These are phyloP conservation scores for Anagrus nilaparvatae DNA, from an alignment of 1,140 invertebrate species.

Conservation along the genomic window DNA sequence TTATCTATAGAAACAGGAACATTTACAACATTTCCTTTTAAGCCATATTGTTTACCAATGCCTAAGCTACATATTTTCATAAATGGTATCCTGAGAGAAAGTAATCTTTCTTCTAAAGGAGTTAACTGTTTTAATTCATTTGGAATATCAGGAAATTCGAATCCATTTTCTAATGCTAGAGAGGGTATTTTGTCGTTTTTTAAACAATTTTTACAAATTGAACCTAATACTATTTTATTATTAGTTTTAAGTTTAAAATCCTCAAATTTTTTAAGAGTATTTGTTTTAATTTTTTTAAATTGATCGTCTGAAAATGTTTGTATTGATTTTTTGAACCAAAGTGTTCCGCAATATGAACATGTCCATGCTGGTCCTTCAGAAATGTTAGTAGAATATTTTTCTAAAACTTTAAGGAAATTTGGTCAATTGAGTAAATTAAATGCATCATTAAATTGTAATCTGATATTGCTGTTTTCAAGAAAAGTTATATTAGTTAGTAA, in stretches of 20 bases:
- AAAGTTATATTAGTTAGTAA: no score
- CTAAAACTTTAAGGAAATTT: not conserved
- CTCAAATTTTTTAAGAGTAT: not conserved
- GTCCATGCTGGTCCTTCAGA: not conserved
- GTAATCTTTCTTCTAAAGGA: constrained; percentile 10
- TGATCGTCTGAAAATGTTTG: not conserved
- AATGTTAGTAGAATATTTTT: not conserved
- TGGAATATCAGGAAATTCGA: not conserved
- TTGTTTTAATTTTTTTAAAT: not conserved
- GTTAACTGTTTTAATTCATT: not conserved
- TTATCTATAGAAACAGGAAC: constrained; percentile 5
- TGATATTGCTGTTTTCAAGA: no score
- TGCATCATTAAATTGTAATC: no score
- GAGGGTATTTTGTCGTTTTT: not conserved
- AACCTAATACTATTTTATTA: not conserved
- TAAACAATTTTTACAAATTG: not conserved
- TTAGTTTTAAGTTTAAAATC: not conserved
- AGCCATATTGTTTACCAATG: constrained; percentile 13
- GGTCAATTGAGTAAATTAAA: not conserved
- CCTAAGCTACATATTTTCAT: constrained; percentile 11
- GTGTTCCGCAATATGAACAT: not conserved
- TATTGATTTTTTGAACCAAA: constrained; percentile 1
- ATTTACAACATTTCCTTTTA: constrained; percentile 13
- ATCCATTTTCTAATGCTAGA: not conserved
- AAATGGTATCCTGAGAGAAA: constrained; percentile 13